phyloP scores from a whole-genome alignment of 2,113 vertebrate species.

The Tursiops truncatus region DNA sequence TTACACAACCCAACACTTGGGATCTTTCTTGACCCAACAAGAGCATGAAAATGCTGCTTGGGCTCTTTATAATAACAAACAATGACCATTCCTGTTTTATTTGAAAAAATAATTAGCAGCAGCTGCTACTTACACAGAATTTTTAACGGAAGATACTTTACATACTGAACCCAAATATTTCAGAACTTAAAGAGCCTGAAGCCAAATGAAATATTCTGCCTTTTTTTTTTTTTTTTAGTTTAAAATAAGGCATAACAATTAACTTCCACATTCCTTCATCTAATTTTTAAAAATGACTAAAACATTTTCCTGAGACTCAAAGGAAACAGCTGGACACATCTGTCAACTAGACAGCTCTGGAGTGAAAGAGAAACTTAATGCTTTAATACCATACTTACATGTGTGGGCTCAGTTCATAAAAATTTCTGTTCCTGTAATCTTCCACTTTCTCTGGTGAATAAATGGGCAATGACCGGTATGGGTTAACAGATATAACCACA shows the following conservation, averaged over 20 bases:
- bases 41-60: background rate
- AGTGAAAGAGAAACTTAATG: constrained; percentile 44
- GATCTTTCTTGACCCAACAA: background rate
- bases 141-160: constrained; percentile 49
- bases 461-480: constrained; percentile 94
- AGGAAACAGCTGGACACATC: constrained; percentile 81
- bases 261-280: constrained; percentile 43
- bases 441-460: constrained; percentile 98
- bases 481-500: constrained; percentile 98
- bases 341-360: constrained; percentile 49
- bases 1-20: background rate
- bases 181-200: background rate
- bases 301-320: constrained; percentile 54
- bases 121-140: constrained; percentile 49
- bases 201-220: background rate
- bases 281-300: constrained; percentile 46
- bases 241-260: constrained; percentile 68
- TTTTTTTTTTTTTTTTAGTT: constrained; percentile 16
- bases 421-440: constrained; percentile 99
- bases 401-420: constrained; percentile 98
- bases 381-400: constrained; percentile 90
- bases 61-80: constrained; percentile 31
- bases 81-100: constrained; percentile 47
- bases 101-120: constrained; percentile 53
- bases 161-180: constrained; percentile 18